Evolutionary conservation across 1,140 invertebrate genomes (phyloP).

Genomic region (Drosophila prosaltans): DNA sequence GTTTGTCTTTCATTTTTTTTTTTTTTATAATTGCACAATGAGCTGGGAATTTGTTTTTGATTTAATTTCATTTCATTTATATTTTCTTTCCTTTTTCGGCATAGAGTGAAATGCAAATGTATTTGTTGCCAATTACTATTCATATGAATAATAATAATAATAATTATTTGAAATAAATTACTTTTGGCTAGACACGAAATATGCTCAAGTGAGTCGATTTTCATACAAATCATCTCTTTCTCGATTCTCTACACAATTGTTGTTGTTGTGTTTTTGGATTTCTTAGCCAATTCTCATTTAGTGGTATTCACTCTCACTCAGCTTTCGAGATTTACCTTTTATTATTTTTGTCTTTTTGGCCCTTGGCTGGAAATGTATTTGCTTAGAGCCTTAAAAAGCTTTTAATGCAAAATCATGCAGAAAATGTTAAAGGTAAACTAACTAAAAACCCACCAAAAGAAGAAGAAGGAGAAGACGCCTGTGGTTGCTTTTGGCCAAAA

Average conservation of each 20-base stretch:
- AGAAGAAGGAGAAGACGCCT: background rate
- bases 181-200: too few relatives aligned
- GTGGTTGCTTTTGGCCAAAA: conserved; percentile 7
- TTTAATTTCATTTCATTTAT: background rate
- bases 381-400: conserved; percentile 39
- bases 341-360: too few relatives aligned
- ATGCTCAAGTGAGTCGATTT: background rate
- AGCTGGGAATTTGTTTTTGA: background rate
- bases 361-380: conserved; percentile 34
- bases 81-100: background rate
- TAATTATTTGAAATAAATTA: too few relatives aligned
- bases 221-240: background rate
- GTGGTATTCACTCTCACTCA: background rate
- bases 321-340: background rate
- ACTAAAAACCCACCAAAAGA: background rate
- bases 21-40: background rate
- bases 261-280: background rate
- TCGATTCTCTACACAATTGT: too few relatives aligned
- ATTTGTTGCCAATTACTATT: too few relatives aligned
- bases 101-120: background rate
- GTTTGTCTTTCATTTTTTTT: conserved; percentile 10
- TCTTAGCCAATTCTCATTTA: conserved; percentile 7
- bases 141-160: too few relatives aligned
- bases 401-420: conserved; percentile 72
- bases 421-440: conserved; percentile 42